Base-by-base conservation (phyloP, 2,113 vertebrate genomes). In the Malaclemys terrapin region DNA sequence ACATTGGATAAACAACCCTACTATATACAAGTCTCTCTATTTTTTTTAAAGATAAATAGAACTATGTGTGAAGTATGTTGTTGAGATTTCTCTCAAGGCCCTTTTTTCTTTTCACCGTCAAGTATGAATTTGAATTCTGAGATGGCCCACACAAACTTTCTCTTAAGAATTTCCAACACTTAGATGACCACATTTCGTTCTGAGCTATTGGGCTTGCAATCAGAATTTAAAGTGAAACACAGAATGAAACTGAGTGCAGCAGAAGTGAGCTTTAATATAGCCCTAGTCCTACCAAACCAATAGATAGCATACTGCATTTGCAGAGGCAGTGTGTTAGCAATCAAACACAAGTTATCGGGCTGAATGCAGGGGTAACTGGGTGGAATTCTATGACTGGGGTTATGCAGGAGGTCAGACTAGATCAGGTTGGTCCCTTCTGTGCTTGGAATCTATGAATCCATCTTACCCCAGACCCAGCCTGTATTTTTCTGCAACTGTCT, bases 391-490 rank as follows among this genome's bases (percentile, higher is more conserved):
- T 38, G 17, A 19, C 65, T 10, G 20, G 65, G 20, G 3, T 76
- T 20, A 82, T 56, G 19, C 14, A 0, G 0, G 79, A 0, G 0
- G 79, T 91, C 53, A 3, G 53, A 4, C 85, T 49, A 24, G 2
- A 29, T 78, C 42, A 65, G 42, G 38, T 12, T 80, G 42, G 35
- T 6, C 2, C 25, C 79, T 89, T 80, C 35, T 83, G 81, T n/a
- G 10, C 47, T 65, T 65, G 8, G 22, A 65, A 38, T 47, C 82
- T 38, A n/a, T 49, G 29, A 1, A 20, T 0, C 7, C 88, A 11
- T 93, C 12, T 47, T 59, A 4, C 10, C 20, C 2, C 12, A 59
- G 14, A n/a, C 17, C 54, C 10, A 87, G 13, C 24, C 72, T 82
- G 5, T 29, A 85, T 89, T 35, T 82, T 65, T 76, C 45, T 54